phyloP scores from a whole-genome alignment of 2,113 vertebrate species.

The Piaya cayana region DNA sequence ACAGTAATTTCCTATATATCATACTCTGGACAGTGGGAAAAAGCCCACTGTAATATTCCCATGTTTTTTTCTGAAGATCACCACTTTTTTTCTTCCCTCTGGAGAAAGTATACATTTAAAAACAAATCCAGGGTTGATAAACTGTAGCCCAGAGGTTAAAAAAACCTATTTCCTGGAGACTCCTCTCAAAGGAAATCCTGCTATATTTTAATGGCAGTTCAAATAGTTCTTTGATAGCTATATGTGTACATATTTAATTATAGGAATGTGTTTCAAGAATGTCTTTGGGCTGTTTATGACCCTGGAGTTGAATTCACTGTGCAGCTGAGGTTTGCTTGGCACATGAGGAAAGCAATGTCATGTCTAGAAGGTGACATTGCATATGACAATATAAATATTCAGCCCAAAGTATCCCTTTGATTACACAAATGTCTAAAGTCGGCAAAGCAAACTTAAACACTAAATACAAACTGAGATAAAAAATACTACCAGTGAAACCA shows the following conservation, averaged over 20 bases:
- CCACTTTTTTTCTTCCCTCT: neutral
- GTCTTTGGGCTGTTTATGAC: neutral
- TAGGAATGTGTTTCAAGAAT: neutral
- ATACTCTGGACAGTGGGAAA: neutral
- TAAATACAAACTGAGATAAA: neutral
- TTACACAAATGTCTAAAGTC: neutral
- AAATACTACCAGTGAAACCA: neutral
- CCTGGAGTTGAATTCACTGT: neutral
- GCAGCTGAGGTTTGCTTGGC: neutral
- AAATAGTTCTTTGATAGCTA: neutral
- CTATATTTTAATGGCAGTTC: neutral
- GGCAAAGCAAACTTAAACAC: neutral
- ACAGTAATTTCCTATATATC: neutral
- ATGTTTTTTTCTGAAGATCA: conserved; percentile 6
- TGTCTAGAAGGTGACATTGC: neutral
- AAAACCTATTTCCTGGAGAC: neutral
- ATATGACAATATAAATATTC: neutral
- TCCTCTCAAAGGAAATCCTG: neutral
- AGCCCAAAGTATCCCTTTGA: neutral
- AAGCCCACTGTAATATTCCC: neutral
- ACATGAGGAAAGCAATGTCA: neutral
- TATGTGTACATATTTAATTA: neutral
- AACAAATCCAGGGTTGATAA: conserved; percentile 27
- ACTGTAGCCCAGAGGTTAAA: conserved; percentile 12
- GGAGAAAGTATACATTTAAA: conserved; percentile 24